Evolutionary conservation across 2,888 invertebrate genomes (phyloP).

Genomic region (Steinernema carpocapsae): DNA sequence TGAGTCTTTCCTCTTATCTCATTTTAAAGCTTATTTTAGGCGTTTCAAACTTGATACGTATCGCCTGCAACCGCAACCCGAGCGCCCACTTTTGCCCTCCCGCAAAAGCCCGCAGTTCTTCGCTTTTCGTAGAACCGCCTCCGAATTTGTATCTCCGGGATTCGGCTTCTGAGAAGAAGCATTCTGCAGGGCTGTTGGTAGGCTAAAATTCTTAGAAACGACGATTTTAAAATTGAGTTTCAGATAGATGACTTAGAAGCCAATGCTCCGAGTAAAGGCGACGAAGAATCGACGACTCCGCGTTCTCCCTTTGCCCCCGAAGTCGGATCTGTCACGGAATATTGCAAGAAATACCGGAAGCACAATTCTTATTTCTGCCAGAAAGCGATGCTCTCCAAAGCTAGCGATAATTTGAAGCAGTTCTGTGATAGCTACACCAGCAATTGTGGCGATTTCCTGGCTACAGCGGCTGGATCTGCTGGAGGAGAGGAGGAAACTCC

Average conservation of each 20-base stretch:
- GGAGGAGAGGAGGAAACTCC: background rate
- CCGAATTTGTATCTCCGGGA: conserved; percentile 9
- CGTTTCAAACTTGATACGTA: background rate
- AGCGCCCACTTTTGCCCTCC: background rate
- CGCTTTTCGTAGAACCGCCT: conserved; percentile 7
- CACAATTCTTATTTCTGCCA: conserved; percentile 30
- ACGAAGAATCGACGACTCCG: background rate
- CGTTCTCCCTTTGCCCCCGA: conserved; percentile 1
- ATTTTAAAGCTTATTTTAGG: background rate
- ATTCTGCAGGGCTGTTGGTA: conserved; percentile 9
- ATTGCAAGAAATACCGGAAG: conserved; percentile 27
- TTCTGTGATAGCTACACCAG: conserved; percentile 24
- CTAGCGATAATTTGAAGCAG: background rate
- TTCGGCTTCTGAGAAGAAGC: background rate
- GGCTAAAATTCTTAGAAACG: background rate
- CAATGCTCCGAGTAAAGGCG: background rate
- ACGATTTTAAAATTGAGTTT: background rate
- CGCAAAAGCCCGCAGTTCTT: background rate
- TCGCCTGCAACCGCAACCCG: conserved; percentile 17
- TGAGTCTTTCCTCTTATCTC: background rate
- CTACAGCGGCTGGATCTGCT: background rate
- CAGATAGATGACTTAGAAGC: conserved; percentile 27
- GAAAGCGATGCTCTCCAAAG: background rate
- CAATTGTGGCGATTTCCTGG: conserved; percentile 11
- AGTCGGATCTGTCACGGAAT: background rate